Evolutionary conservation across 30 jellyfish, hydroid and myxozoan genomes (phyloP).

Genomic region (Catostylus mosaicus): DNA sequence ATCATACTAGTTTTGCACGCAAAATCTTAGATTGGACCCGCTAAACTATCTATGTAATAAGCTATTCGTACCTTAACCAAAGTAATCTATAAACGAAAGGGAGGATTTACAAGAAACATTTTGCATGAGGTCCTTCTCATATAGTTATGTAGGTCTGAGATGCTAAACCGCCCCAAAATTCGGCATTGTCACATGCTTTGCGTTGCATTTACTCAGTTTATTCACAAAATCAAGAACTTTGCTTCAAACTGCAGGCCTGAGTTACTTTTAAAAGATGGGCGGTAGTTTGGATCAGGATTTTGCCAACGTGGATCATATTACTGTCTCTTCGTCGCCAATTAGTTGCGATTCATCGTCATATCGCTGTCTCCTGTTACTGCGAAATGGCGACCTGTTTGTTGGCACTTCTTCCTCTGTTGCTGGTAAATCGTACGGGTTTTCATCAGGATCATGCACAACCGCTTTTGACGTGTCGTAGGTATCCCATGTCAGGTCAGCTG

Average conservation of each 20-base stretch:
- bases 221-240: too few relatives aligned
- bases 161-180: too few relatives aligned
- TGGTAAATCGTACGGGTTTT: constrained; percentile 30
- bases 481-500: constrained; percentile 51
- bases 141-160: too few relatives aligned
- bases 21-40: too few relatives aligned
- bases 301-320: not conserved
- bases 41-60: too few relatives aligned
- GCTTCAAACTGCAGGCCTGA: not conserved
- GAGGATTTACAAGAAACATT: too few relatives aligned
- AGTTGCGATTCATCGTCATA: not conserved
- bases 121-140: too few relatives aligned
- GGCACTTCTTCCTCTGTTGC: constrained; percentile 5
- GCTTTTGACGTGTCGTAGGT: constrained; percentile 54
- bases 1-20: too few relatives aligned
- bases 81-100: too few relatives aligned
- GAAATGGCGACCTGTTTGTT: not conserved
- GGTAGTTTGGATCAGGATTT: not conserved
- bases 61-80: too few relatives aligned
- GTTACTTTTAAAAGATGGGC: not conserved
- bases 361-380: constrained; percentile 6
- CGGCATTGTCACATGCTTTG: too few relatives aligned
- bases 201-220: too few relatives aligned
- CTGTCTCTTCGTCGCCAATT: constrained; percentile 5
- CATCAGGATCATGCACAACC: constrained; percentile 34